phyloP scores from a whole-genome alignment of 2,888 invertebrate genomes.

The Metopia argyrocephala region DNA sequence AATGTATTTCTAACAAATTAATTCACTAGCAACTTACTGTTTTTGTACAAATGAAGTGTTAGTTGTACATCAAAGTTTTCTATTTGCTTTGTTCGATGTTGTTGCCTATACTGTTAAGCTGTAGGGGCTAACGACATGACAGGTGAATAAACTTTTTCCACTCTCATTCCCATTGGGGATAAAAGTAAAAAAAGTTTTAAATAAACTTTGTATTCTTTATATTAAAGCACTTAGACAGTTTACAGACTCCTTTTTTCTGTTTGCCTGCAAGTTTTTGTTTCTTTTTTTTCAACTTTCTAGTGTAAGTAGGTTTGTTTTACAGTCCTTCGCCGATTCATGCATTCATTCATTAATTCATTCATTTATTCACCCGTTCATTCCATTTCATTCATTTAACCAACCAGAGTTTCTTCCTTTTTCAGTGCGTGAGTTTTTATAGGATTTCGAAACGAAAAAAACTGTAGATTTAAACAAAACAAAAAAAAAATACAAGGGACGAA shows the following conservation, averaged over 20 bases:
- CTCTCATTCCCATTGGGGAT: conserved; percentile 32
- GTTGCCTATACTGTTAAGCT: conserved; percentile 19
- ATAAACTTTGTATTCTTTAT: conserved; percentile 59
- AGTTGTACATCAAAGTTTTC: too few relatives aligned
- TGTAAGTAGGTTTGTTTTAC: background rate
- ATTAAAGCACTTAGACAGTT: conserved; percentile 63
- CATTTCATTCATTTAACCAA: conserved; percentile 34
- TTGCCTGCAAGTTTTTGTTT: conserved; percentile 3
- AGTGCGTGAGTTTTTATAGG: conserved; percentile 43
- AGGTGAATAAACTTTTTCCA: conserved; percentile 56
- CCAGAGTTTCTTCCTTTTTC: conserved; percentile 3
- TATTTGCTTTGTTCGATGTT: too few relatives aligned
- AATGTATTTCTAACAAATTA: too few relatives aligned
- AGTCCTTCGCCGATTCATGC: background rate
- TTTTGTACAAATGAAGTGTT: too few relatives aligned
- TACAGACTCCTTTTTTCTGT: conserved; percentile 53
- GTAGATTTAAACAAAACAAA: conserved; percentile 8
- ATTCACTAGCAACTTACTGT: too few relatives aligned
- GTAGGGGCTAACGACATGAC: conserved; percentile 34
- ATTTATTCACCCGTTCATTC: conserved; percentile 46
- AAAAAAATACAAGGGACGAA: conserved; percentile 3
- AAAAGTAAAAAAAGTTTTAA: conserved; percentile 14
- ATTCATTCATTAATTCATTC: conserved; percentile 39
- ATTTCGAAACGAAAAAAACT: background rate
- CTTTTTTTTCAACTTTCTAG: conserved; percentile 35